Evolutionary conservation across 2,888 invertebrate species (phyloP), one percentile per base, ranked within the genome.

Genomic region (Drosophila longiperda): DNA sequence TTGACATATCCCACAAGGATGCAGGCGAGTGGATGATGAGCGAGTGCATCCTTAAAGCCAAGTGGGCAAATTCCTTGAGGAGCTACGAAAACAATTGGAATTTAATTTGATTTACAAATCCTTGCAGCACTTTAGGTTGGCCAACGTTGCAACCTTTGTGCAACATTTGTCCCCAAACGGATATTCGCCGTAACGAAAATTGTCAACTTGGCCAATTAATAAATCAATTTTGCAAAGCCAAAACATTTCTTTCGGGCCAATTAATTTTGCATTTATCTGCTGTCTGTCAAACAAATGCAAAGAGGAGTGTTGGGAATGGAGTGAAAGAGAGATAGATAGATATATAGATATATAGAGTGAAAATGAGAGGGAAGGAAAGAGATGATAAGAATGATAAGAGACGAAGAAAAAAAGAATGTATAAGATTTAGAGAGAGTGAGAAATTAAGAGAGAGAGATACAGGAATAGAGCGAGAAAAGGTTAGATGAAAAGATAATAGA

Each of bases 201-300:
- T 80, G 87, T 85, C 87, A 83, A 72, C 73, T 67, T 60, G 69
- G 55, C 58, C 90, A 89, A 90, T 91, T 88, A 90, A 90, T 91
- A 91, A 88, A 90, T 86, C 80, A 82, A 88, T 69, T 78, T 61
- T 77, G 73, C 34, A 15, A 33, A 52, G 33, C 7, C 32, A 33
- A 20, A 54, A 55, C 59, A 61, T 49, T 70, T 73, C 76, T 76
- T 83, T 55, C 64, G 63, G 57, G 65, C 49, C 52, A 71, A 74
- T 86, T 78, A 72, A 83, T 77, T 86, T 81, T 73, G 58, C 72
- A 80, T 83, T 69, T 76, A 73, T 76, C 73, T 78, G 63, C 66
- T 83, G 75, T 77, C 83, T 70, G 53, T 64, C 61, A 53, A 50
- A n/a, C 38, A 20, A 54, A 65, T 73, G 50, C 38, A 15, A 15